Conservation (phyloP, 2,888 invertebrate genomes). For the Merodon equestris region DNA sequence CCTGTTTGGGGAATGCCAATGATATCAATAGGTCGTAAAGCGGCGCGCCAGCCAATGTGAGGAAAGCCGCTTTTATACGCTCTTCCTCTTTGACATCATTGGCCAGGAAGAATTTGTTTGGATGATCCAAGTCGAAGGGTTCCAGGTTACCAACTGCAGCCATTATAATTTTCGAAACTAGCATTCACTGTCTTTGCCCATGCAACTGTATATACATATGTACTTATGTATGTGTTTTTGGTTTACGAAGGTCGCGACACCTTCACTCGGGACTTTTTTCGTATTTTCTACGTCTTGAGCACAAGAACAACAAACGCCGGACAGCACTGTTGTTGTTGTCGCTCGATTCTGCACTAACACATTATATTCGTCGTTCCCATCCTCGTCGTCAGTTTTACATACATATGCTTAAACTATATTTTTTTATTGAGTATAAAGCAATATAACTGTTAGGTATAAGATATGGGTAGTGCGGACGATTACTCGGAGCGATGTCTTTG, state of each 20-base stretch:
- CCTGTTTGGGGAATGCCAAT: slow-evolving; percentile 59
- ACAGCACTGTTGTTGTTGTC: no score
- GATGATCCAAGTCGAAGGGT: slow-evolving; percentile 43
- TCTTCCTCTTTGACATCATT: slow-evolving; percentile 41
- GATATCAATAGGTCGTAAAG: slow-evolving; percentile 64
- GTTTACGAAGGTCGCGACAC: slow-evolving; percentile 3
- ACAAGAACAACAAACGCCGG: no score
- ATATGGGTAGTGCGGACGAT: no score
- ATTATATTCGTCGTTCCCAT: no score
- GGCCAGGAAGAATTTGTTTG: slow-evolving; percentile 35
- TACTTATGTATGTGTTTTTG: not conserved
- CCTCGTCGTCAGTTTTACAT: no score
- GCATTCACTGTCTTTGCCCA: not conserved
- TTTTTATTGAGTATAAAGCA: no score
- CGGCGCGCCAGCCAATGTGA: slow-evolving; percentile 37
- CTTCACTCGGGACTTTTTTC: not conserved
- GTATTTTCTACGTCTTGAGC: no score
- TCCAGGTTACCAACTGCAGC: slow-evolving; percentile 32
- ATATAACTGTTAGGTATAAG: no score
- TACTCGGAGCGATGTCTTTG: no score
- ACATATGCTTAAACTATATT: no score
- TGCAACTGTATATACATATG: no score
- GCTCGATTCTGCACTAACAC: no score
- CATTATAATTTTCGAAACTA: not conserved
- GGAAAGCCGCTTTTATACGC: slow-evolving; percentile 48